Evolutionary conservation across 1,140 invertebrate genomes (phyloP).

Genomic region (Phthorimaea operculella): DNA sequence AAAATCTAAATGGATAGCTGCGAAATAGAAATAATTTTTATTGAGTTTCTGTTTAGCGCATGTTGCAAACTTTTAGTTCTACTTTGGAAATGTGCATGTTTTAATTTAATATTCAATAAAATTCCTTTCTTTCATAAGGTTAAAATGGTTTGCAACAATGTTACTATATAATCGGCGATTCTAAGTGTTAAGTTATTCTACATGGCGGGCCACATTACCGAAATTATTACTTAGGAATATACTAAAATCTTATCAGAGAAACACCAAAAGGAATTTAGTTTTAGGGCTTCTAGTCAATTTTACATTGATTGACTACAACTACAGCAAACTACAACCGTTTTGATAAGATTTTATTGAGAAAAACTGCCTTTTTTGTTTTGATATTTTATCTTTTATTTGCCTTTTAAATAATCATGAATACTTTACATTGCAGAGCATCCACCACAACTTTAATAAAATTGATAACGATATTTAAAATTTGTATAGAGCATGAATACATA

Average conservation of each 20-base stretch:
- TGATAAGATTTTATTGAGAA: constrained; percentile 4
- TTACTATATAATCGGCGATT: too few relatives aligned
- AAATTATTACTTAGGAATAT: background rate
- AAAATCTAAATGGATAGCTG: too few relatives aligned
- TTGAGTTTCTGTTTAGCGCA: background rate
- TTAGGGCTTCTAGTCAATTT: background rate
- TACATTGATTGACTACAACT: background rate
- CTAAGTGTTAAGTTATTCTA: too few relatives aligned
- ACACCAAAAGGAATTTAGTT: background rate
- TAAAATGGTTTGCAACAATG: too few relatives aligned
- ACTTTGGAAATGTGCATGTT: too few relatives aligned
- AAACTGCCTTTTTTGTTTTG: constrained; percentile 3
- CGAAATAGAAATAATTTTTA: background rate
- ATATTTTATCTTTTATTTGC: constrained; percentile 5
- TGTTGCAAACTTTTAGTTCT: background rate
- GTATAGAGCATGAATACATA: background rate
- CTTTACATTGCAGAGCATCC: background rate
- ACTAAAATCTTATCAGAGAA: background rate
- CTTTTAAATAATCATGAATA: background rate
- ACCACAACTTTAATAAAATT: background rate
- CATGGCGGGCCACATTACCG: background rate
- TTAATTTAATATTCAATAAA: too few relatives aligned
- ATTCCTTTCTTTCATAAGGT: too few relatives aligned
- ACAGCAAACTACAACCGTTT: constrained; percentile 5
- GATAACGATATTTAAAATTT: background rate